Base-by-base conservation (phyloP, 2,888 invertebrate genomes). In the Fragum whitleyi region DNA sequence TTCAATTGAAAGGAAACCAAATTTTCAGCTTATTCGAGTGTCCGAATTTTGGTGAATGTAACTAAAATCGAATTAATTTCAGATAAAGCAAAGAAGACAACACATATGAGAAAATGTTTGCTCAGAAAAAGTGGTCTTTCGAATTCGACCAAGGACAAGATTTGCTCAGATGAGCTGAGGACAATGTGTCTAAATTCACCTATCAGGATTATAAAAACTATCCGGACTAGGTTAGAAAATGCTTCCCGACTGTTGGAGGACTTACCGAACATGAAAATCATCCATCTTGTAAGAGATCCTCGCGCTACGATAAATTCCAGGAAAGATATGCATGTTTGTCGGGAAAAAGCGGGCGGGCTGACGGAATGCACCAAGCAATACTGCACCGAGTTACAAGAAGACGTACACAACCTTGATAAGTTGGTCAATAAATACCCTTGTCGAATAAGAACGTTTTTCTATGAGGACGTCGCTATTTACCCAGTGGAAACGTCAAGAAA, bases 261-360 rank as follows among this genome's bases (percentile, higher is more conserved):
- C 26, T 59, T 83, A 3, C 85, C 83, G n/a, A 62, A 74, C 29
- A 57, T 86, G 36, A 77, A 85, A 75, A 81, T 86, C 14, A 32
- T 86, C 19, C 85, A 86, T 75, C 69, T 86, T 9, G 77, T 85
- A 1, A 59, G 86, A 36, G 86, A 86, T 69, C 86, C 86, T 14
- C 68, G 86, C 1, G 84, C 79, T 3, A 83, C 81, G 11, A 53
- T 83, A 1, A 21, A 28, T 9, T 86, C 86, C 14, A 80, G 80
- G 32, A 3, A 55, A 14, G 55, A n/a, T 9, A 19, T 78, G 19
- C 78, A 80, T 14, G 62, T n/a, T 42, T 85, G 81, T 65, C 7
- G 26, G 3, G 9, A 0, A 0, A 51, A n/a, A 14, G n/a, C 26
- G 14, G 81, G 77, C 0, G 81, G 85, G 0, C 21, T 9, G 7